Base-by-base conservation (phyloP, 2,113 vertebrate genomes). In the Chiloscyllium plagiosum region DNA sequence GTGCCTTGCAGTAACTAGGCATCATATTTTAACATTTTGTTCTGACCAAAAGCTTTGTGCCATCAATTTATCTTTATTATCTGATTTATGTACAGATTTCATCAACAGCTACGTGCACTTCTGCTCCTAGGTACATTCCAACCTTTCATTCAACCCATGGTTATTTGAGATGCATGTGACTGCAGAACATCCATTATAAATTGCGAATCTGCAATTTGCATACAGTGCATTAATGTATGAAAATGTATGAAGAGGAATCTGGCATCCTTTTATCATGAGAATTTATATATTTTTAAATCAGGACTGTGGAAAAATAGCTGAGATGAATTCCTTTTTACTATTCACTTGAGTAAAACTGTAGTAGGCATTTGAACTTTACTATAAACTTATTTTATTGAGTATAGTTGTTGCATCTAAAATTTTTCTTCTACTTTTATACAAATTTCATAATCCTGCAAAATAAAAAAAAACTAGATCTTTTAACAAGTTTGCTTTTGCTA, bases 101-200 rank as follows among this genome's bases (percentile, higher is more conserved):
- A 94, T 94, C 94, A 52, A 72, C 47, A 95, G 47, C 68, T 95
- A 95, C 68, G 94, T 95, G 94, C 94, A 52, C 69, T 52, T 76
- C 42, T 52, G 24, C 72, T 47, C 47, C 69, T 50, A 52, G 69
- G 94, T 33, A 50, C 94, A 95, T 95, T 95, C 68, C 72, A 76
- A 72, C 68, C 94, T 95, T 95, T 95, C 94, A 72, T 68, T 95
- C 94, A 95, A 95, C 94, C 94, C 13, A 3, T 52, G 94, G 15
- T 94, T 95, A 70, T 95, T 76, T 95, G 68, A 94, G 37, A 94
- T 94, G 66, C 93, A 70, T 22, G 15, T 94, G 47, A 69, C 66
- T 70, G 2, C 19, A 94, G 66, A 26, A 94, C 93, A 69, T 17
- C 92, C 37, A 94, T 69, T 94, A 26, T 72, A 94, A 70, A 61